phyloP scores from a whole-genome alignment of 2,888 invertebrate genomes.

The Acleris sparsana region DNA sequence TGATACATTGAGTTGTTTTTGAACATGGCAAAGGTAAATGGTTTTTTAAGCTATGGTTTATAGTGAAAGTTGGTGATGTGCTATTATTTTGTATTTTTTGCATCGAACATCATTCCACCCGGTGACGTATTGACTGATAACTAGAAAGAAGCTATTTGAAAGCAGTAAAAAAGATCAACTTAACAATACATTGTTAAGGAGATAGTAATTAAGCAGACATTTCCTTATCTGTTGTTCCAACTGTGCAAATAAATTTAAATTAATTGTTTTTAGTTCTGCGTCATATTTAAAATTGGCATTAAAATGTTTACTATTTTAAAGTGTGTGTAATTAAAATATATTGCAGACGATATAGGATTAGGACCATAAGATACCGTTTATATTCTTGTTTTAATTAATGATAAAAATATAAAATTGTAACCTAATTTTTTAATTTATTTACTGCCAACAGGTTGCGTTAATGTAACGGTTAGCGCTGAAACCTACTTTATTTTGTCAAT shows the following conservation, averaged over 20 bases:
- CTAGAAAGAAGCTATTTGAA: slow-evolving; percentile 4
- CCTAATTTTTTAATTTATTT: too few species aligned
- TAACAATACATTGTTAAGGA: background rate
- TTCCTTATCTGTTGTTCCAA: background rate
- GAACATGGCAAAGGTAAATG: slow-evolving; percentile 74
- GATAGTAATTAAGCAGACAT: background rate
- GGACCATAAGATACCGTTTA: too few species aligned
- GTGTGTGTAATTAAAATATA: too few species aligned
- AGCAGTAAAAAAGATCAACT: background rate
- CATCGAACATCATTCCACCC: slow-evolving; percentile 56
- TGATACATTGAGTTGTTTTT: slow-evolving; percentile 44
- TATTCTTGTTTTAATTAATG: too few species aligned
- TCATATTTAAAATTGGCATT: too few species aligned
- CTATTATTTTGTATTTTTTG: slow-evolving; percentile 26
- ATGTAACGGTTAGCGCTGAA: too few species aligned
- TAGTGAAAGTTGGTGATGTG: slow-evolving; percentile 25
- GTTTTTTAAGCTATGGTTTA: slow-evolving; percentile 31
- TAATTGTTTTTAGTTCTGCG: background rate
- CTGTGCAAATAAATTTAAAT: background rate
- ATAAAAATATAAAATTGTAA: too few species aligned
- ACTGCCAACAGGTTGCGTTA: too few species aligned
- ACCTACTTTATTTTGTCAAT: too few species aligned
- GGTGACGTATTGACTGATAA: slow-evolving; percentile 57
- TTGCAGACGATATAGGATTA: too few species aligned
- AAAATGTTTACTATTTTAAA: too few species aligned